Evolutionary conservation across 2,113 vertebrate genomes (phyloP).

Genomic region (Lynx canadensis): DNA sequence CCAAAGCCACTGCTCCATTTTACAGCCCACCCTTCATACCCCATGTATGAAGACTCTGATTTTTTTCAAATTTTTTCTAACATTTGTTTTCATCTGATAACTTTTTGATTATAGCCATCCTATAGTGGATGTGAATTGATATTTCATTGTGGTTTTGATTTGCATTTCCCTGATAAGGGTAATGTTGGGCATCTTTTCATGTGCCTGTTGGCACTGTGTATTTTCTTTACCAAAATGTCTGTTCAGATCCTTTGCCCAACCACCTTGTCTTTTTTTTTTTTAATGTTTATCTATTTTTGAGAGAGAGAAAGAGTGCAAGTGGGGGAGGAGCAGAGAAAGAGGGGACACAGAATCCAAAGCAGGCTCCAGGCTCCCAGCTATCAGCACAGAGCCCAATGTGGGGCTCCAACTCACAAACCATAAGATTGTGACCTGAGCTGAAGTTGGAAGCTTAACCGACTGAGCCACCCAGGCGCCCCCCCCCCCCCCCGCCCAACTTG

Average conservation of each 20-base stretch:
- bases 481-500: not conserved
- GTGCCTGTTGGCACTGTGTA: not conserved
- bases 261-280: not conserved
- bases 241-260: not conserved
- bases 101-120: not conserved
- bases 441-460: no score
- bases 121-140: not conserved
- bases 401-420: no score
- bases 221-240: not conserved
- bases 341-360: no score
- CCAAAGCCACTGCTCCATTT: not conserved
- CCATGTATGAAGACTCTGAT: not conserved
- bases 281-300: no score
- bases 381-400: no score
- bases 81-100: not conserved
- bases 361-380: no score
- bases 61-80: not conserved
- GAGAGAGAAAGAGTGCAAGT: no score
- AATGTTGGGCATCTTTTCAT: not conserved
- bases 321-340: no score
- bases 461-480: no score
- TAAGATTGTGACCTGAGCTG: no score
- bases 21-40: not conserved
- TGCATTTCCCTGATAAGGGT: not conserved
- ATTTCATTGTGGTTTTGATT: not conserved